Conservation (phyloP, 2,888 invertebrate genomes). For the Penaeus monodon region DNA sequence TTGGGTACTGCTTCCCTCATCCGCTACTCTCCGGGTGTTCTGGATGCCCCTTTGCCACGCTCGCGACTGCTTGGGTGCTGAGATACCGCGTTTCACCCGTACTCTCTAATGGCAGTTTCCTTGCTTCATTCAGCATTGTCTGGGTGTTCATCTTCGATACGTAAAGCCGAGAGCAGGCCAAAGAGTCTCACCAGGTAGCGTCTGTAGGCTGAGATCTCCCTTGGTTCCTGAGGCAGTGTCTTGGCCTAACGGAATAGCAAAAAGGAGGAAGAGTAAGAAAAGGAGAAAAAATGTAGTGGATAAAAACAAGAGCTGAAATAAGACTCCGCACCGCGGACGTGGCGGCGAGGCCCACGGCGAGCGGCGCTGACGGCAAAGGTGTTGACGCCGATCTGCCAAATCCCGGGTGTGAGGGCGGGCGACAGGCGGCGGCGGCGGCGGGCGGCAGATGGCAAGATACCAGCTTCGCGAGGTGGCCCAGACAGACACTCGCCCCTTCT, state of each 20-base stretch:
- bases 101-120: no score
- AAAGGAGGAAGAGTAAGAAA: background rate
- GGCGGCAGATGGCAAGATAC: no score
- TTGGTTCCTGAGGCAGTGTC: background rate
- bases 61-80: no score
- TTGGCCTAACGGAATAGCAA: background rate
- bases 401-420: conserved; percentile 4
- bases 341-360: background rate
- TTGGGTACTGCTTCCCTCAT: no score
- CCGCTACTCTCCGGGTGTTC: no score
- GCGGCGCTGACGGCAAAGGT: background rate
- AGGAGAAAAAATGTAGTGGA: background rate
- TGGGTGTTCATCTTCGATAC: no score
- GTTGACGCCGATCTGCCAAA: conserved; percentile 5
- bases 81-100: no score
- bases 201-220: background rate
- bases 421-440: conserved; percentile 12
- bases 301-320: background rate
- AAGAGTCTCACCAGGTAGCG: background rate
- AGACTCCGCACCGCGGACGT: background rate
- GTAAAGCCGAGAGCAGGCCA: background rate
- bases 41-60: no score
- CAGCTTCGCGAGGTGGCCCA: background rate
- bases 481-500: no score
- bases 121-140: no score